These are phyloP conservation scores for Blastobasis adustella DNA, from an alignment of 2,888 invertebrate genomes.

Conservation along the genomic window DNA sequence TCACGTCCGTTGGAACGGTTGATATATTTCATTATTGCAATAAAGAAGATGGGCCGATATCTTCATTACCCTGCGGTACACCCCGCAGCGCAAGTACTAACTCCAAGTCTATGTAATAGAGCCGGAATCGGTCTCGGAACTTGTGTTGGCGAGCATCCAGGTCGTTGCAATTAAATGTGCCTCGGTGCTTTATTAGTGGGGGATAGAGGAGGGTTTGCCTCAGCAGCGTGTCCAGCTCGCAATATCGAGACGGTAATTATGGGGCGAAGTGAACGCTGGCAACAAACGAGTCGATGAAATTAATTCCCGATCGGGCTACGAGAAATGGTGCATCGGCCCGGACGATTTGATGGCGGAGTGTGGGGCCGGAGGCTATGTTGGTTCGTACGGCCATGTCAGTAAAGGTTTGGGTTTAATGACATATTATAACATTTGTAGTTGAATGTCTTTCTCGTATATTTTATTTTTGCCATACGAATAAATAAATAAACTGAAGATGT, in stretches of 20 bases:
- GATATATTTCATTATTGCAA: slow-evolving; percentile 47
- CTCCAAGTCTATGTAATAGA: no score
- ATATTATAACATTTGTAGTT: no score
- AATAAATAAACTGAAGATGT: no score
- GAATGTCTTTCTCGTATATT: no score
- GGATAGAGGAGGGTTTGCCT: no score
- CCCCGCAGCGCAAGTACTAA: slow-evolving; percentile 3
- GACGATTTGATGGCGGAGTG: no score
- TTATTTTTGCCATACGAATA: no score
- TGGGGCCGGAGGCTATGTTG: no score
- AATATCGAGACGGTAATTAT: slow-evolving; percentile 40
- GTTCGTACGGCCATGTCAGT: no score
- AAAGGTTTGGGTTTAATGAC: no score
- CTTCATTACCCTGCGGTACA: slow-evolving; percentile 46
- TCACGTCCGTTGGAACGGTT: slow-evolving; percentile 24
- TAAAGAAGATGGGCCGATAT: slow-evolving; percentile 51
- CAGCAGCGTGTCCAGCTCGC: no score
- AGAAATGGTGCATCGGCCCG: slow-evolving; percentile 40
- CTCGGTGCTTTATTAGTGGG: background rate
- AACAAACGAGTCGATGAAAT: slow-evolving; percentile 36
- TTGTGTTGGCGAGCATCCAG: background rate
- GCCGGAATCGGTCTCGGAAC: no score
- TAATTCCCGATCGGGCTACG: slow-evolving; percentile 40
- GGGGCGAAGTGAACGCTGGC: slow-evolving; percentile 20
- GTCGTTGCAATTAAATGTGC: background rate